Conservation (phyloP, 2,888 invertebrate species). For the Biston betularia region DNA sequence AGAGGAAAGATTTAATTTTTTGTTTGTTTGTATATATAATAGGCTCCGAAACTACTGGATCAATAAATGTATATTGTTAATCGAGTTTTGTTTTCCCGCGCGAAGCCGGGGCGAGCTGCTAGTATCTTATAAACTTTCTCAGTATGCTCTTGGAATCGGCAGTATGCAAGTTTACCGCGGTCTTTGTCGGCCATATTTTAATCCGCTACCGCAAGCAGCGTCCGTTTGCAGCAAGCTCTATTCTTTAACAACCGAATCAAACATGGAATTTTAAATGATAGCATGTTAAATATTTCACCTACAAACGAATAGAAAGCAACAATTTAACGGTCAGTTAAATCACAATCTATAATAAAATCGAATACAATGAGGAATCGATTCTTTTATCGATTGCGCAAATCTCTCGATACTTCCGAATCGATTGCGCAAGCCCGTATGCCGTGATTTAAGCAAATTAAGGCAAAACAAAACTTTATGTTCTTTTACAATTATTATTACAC, state of each 20-base stretch:
- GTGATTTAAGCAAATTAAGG: constrained; percentile 27
- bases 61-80: no score
- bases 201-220: neutral
- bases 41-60: no score
- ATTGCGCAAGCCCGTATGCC: constrained; percentile 34
- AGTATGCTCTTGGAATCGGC: no score
- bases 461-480: constrained; percentile 4
- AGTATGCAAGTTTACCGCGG: no score
- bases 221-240: neutral
- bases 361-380: constrained; percentile 47
- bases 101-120: no score
- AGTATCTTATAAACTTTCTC: no score
- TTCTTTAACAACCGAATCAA: neutral
- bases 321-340: constrained; percentile 43
- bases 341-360: constrained; percentile 43
- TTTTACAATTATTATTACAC: constrained; percentile 1
- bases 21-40: no score
- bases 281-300: constrained; percentile 28
- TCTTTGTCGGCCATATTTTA: no score
- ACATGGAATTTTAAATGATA: constrained; percentile 8
- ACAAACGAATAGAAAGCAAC: constrained; percentile 37
- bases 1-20: no score
- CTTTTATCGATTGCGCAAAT: constrained; percentile 45
- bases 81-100: no score
- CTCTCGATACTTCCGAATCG: constrained; percentile 41